Base-by-base conservation (phyloP, 2,113 vertebrate species). In the Hippocampus mohnikei region DNA sequence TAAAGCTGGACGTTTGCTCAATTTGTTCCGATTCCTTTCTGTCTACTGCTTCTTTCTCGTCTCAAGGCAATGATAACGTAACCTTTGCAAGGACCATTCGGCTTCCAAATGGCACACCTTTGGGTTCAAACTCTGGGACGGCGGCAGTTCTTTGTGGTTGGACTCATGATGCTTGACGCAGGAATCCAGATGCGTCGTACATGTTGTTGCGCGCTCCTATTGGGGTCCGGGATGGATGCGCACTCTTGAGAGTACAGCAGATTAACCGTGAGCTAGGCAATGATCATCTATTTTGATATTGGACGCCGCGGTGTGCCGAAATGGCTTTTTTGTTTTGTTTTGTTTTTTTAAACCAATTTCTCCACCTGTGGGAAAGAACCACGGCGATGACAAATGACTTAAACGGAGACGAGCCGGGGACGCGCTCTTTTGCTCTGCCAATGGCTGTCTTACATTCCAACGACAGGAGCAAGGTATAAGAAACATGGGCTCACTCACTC, bases 201-300 rank as follows among this genome's bases (percentile, higher is more conserved):
- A 83, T 23, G 46, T 23, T 21, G 12, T 8, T 74, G 37, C 62
- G 75, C 44, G 33, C 42, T 69, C 66, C 37, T 16, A 53, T 70
- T 69, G 64, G 10, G n/a, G 23, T 69, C n/a, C 67, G 78, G 50
- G 68, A 70, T 75, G 46, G 50, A 61, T 52, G 58, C 29, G 29
- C 29, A 29, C 77, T 33, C 58, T 48, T 70, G 72, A 74, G 73
- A 12, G 50, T 59, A 71, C 58, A 87, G 10, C 74, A 81, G 79
- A 84, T 88, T 82, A 85, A 79, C 78, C 70, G 62, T 40, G 58
- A 66, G 66, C 66, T n/a, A 64, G 84, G 89, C 82, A 84, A 79
- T 73, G 76, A 79, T 79, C 71, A 88, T 90, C 80, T 86, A 88
- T 85, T 87, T 89, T 79, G 29, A 88, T 85, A 85, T 89, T 77